phyloP scores from a whole-genome alignment of 1,140 invertebrate genomes.

The Dufourea novaeangliae region DNA sequence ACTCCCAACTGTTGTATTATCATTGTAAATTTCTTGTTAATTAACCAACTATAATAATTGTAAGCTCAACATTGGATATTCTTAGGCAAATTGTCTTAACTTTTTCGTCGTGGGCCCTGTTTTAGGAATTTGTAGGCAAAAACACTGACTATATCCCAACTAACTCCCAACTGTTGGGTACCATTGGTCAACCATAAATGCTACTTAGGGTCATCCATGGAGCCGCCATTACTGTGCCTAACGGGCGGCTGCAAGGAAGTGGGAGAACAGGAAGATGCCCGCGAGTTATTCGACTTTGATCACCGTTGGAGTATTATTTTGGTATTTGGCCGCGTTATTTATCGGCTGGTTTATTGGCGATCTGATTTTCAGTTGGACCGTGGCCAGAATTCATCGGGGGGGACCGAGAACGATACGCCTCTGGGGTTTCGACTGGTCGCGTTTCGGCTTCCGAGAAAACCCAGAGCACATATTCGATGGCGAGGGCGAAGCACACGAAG shows the following conservation, averaged over 20 bases:
- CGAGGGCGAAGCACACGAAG: conserved; percentile 31
- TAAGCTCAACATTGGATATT: too few species aligned
- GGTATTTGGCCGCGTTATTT: conserved; percentile 63
- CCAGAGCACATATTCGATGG: conserved; percentile 20
- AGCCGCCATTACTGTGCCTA: not conserved
- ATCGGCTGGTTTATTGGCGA: conserved; percentile 61
- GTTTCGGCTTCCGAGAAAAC: conserved; percentile 56
- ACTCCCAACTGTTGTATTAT: too few species aligned
- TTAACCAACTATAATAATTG: too few species aligned
- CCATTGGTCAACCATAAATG: too few species aligned
- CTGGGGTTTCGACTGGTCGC: conserved; percentile 42
- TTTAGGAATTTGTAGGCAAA: too few species aligned
- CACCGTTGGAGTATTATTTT: conserved; percentile 60
- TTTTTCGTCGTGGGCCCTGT: too few species aligned
- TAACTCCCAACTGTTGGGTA: too few species aligned
- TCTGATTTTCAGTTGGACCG: conserved; percentile 62
- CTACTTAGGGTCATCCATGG: too few species aligned
- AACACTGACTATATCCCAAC: too few species aligned
- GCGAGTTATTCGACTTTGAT: conserved; percentile 53
- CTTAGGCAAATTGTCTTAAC: too few species aligned
- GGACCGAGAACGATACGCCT: not conserved
- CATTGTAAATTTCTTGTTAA: too few species aligned
- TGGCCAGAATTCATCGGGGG: conserved; percentile 36
- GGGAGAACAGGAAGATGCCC: not conserved
- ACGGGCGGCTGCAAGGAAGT: not conserved